phyloP scores from a whole-genome alignment of 2,113 vertebrate species.

The Dromiciops gliroides region DNA sequence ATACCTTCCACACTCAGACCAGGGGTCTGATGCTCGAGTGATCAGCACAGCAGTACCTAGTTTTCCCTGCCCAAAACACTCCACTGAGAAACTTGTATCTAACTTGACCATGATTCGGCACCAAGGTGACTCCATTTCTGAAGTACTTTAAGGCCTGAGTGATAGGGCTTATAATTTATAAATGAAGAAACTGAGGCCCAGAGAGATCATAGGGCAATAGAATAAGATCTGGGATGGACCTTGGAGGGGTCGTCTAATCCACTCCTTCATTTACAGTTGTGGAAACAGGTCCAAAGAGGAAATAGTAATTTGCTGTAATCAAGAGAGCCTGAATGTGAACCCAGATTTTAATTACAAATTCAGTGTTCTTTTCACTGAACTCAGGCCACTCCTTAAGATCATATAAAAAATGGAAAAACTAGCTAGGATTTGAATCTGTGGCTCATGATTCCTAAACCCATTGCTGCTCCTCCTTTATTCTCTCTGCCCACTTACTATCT shows the following conservation, averaged over 20 bases:
- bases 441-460: background rate
- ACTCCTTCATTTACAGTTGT: background rate
- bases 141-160: background rate
- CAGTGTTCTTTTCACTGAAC: background rate
- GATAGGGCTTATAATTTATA: background rate
- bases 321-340: background rate
- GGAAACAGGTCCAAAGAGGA: background rate
- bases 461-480: background rate
- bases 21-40: background rate
- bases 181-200: background rate
- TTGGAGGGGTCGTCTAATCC: background rate
- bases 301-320: background rate
- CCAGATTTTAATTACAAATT: background rate
- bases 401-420: background rate
- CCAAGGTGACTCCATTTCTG: background rate
- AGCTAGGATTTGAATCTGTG: background rate
- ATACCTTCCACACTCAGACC: background rate
- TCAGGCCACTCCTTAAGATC: background rate
- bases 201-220: background rate
- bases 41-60: background rate
- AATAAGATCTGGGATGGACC: background rate
- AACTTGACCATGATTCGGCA: background rate
- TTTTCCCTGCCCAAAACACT: background rate
- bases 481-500: background rate
- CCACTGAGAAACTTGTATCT: background rate